Evolutionary conservation across 2,888 invertebrate genomes (phyloP).

Genomic region (Proisotoma minuta): DNA sequence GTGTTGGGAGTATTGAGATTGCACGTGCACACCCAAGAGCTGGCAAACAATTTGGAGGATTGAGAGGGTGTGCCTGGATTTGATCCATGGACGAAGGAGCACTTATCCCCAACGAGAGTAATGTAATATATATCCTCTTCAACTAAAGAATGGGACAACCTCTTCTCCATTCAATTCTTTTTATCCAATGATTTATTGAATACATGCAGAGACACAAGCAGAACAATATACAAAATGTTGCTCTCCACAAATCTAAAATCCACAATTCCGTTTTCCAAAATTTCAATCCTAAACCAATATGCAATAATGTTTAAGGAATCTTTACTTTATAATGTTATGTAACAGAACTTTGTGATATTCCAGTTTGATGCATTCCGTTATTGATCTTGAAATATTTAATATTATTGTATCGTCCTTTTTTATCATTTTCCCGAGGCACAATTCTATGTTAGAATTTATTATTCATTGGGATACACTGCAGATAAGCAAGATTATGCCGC

Average conservation of each 20-base stretch:
- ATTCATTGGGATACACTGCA: no score
- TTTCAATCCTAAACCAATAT: no score
- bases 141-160: neutral
- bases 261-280: neutral
- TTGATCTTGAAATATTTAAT: no score
- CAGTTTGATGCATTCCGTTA: no score
- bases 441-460: no score
- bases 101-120: slow-evolving; percentile 5
- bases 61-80: slow-evolving; percentile 2
- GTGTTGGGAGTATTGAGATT: neutral
- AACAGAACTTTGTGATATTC: no score
- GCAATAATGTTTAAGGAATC: no score
- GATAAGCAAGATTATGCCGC: no score
- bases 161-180: neutral
- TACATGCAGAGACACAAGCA: neutral
- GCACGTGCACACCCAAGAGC: neutral
- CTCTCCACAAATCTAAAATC: neutral
- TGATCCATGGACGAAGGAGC: slow-evolving; percentile 11
- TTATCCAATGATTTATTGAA: slow-evolving; percentile 9
- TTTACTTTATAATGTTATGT: no score
- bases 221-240: neutral
- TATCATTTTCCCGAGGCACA: no score
- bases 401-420: no score
- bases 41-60: slow-evolving; percentile 5
- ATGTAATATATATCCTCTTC: slow-evolving; percentile 5